These are phyloP conservation scores for Apodemia zela DNA, from an alignment of 2,888 invertebrate species.

Conservation along the genomic window DNA sequence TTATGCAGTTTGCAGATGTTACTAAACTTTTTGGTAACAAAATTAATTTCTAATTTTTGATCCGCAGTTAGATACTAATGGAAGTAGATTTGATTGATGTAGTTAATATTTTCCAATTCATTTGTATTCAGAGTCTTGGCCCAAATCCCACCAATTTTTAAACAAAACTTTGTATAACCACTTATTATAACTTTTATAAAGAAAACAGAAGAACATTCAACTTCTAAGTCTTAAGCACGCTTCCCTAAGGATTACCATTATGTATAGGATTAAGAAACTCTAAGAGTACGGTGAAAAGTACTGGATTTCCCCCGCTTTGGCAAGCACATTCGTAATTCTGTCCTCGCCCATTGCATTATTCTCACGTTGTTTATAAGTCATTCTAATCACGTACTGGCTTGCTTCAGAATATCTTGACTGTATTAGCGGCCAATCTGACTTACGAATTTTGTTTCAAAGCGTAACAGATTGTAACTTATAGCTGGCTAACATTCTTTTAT, in stretches of 20 bases:
- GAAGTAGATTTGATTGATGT: too few species aligned
- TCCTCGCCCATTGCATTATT: conserved; percentile 8
- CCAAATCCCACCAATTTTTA: neutral
- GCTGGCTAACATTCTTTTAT: neutral
- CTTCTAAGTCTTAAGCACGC: neutral
- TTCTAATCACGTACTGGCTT: conserved; percentile 1
- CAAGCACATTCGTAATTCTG: conserved; percentile 4
- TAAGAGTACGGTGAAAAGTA: conserved; percentile 6
- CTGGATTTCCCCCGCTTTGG: neutral
- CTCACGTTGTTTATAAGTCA: neutral
- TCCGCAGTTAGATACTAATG: too few species aligned
- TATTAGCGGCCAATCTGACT: neutral
- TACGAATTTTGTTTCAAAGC: neutral
- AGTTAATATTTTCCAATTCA: too few species aligned
- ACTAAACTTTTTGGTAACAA: too few species aligned
- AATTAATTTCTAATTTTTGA: too few species aligned
- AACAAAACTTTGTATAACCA: neutral
- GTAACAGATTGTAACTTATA: neutral
- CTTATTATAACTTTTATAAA: neutral
- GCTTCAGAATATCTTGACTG: neutral
- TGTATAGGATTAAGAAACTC: conserved; percentile 3
- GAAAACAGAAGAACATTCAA: neutral
- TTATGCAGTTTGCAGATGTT: too few species aligned
- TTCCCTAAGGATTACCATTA: neutral
- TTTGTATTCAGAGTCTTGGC: neutral